Conservation (phyloP, 1,140 invertebrate genomes). For the Scaptomyza graminum region DNA sequence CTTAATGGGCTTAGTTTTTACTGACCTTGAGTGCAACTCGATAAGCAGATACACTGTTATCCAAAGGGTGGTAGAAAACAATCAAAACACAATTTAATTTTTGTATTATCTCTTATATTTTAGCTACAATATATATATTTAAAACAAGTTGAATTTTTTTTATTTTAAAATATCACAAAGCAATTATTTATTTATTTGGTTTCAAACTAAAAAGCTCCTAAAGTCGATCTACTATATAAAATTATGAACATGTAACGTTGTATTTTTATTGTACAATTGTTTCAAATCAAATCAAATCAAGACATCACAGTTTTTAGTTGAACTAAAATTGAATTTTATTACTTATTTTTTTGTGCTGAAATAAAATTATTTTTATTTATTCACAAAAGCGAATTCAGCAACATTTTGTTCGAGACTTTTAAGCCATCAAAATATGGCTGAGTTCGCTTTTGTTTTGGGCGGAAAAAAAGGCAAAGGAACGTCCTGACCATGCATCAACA, state of each 20-base stretch:
- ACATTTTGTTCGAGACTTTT: conserved; percentile 42
- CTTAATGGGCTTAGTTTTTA: conserved; percentile 15
- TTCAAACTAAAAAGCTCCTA: conserved; percentile 41
- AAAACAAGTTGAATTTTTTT: background rate
- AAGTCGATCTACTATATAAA: conserved; percentile 1
- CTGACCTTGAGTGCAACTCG: conserved; percentile 45
- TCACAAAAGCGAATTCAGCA: conserved; percentile 73
- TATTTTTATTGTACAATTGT: conserved; percentile 11
- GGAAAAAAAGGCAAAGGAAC: conserved; percentile 22
- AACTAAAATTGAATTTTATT: conserved; percentile 60
- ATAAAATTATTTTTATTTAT: conserved; percentile 27
- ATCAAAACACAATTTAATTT: background rate
- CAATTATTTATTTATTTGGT: conserved; percentile 30
- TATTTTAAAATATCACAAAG: conserved; percentile 42
- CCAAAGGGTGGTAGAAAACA: conserved; percentile 34
- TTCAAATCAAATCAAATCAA: conserved; percentile 27
- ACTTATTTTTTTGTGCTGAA: conserved; percentile 50
- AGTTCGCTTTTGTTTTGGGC: conserved; percentile 64
- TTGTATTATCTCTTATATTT: background rate
- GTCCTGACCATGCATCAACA: conserved; percentile 26
- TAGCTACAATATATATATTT: background rate
- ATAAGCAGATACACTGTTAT: conserved; percentile 27
- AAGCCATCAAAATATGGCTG: conserved; percentile 57
- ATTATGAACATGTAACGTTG: conserved; percentile 13
- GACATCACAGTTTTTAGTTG: conserved; percentile 76